Base-by-base conservation (phyloP, 64 coral and sea anemone species). In the Pachyseris speciosa region DNA sequence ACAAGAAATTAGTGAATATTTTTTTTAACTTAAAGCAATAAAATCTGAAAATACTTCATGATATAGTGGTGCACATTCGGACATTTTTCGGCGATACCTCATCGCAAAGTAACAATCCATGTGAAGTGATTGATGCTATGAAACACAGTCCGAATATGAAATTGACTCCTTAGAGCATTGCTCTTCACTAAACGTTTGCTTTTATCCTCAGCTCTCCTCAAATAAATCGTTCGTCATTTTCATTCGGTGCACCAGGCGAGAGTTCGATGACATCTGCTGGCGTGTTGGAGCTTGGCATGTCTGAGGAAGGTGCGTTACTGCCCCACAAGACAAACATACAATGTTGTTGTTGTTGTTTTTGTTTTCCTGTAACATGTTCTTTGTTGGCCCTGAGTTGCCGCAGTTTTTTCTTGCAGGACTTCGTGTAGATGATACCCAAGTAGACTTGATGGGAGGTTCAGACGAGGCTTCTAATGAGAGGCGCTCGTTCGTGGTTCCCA, bases 361-460 rank as follows among this genome's bases (percentile, higher is more conserved):
- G 6, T 71, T 71, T 7, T 4, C 10, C 0, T 39, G 3, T 39
- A 19, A 17, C 7, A 38, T 71, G 16, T 71, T 27, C 64, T 10
- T 9, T 34, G 1, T 4, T 34, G 32, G 12, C 9, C 31, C 16
- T 30, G 1, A 57, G 13, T 47, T 47, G 44, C 7, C 9, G 25
- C 40, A 17, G 17, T 27, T 5, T 81, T 63, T 10, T 40, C 6
- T 53, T 73, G 29, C 28, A 96, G 94, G 94, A 1, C 84, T 96
- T 10, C 94, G 94, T 25, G 94, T 96, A 28, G 94, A 96, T 89
- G 94, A 96, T 27, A 96, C 94, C 27, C 94, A 88, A 41, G 90
- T 96, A 11, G 89, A 96, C 26, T 25, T 96, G 47, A 96, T 96
- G 94, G 94, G 88, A 30, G 94, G 87, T 26, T 66, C 84, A 69